Evolutionary conservation across 2,888 invertebrate genomes (phyloP).

Genomic region (Craniophora ligustri): DNA sequence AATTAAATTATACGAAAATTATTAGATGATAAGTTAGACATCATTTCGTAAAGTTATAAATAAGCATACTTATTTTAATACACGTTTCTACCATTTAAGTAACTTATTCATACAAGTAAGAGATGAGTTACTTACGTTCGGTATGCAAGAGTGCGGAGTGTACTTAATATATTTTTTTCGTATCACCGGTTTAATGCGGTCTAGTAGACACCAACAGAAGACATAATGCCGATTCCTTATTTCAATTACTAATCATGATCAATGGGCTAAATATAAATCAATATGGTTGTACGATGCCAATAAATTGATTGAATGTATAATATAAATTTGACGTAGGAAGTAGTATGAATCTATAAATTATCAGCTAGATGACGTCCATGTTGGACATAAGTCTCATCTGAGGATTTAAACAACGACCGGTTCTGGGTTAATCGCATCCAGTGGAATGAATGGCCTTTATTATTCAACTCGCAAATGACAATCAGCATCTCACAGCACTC

Average conservation of each 20-base stretch:
- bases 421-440: too few species aligned
- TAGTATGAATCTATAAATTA: constrained; percentile 1
- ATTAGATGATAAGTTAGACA: neutral
- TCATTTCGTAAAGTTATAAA: too few species aligned
- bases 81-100: too few species aligned
- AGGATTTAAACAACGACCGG: too few species aligned
- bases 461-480: constrained; percentile 6
- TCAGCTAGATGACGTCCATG: too few species aligned
- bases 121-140: neutral
- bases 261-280: constrained; percentile 48
- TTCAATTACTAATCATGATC: constrained; percentile 42
- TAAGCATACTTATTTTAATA: too few species aligned
- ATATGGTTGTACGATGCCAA: constrained; percentile 43
- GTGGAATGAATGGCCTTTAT: constrained; percentile 22
- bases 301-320: constrained; percentile 14
- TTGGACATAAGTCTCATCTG: too few species aligned
- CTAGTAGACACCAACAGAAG: too few species aligned
- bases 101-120: neutral
- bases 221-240: constrained; percentile 18
- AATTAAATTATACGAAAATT: neutral
- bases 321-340: constrained; percentile 25
- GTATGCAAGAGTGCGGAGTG: too few species aligned
- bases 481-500: constrained; percentile 11
- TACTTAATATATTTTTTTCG: too few species aligned
- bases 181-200: too few species aligned